phyloP scores from a whole-genome alignment of 2,888 invertebrate species.

The Microdon myrmicae region DNA sequence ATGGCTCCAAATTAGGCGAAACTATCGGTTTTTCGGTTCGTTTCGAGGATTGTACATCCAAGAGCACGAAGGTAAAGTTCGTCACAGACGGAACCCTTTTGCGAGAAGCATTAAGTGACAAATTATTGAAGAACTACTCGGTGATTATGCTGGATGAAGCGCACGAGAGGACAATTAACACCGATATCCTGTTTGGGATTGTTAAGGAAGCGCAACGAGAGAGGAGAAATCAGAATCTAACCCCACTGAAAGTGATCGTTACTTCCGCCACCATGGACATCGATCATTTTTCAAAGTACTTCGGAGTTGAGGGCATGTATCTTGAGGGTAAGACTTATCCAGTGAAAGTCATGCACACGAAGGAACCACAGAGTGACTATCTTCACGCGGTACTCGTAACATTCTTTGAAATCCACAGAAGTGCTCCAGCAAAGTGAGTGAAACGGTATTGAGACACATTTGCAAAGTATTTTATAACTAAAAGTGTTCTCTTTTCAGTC shows the following conservation, averaged over 20 bases:
- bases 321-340: constrained; percentile 90
- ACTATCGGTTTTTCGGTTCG: constrained; percentile 84
- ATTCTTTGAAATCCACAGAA: constrained; percentile 87
- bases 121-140: constrained; percentile 79
- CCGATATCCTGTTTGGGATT: constrained; percentile 93
- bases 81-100: constrained; percentile 95
- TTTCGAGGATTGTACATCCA: constrained; percentile 88
- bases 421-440: constrained; percentile 81
- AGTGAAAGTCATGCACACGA: constrained; percentile 79
- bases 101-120: constrained; percentile 87
- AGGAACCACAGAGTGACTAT: constrained; percentile 83
- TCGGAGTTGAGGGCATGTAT: constrained; percentile 87
- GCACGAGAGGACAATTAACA: constrained; percentile 93
- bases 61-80: constrained; percentile 86
- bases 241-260: constrained; percentile 80
- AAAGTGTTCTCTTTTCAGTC: constrained; percentile 71
- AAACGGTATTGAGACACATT: neutral
- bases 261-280: constrained; percentile 99
- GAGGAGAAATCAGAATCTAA: constrained; percentile 70
- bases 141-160: constrained; percentile 93
- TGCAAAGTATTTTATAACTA: neutral
- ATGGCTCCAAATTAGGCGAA: constrained; percentile 77
- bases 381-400: constrained; percentile 84
- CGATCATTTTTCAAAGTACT: constrained; percentile 90
- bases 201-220: constrained; percentile 86